A percentile compares a stretch with the other conserved stretches of the same genome.
Conservation (phyloP, 2,888 invertebrate genomes). For the Anodontia alba region DNA sequence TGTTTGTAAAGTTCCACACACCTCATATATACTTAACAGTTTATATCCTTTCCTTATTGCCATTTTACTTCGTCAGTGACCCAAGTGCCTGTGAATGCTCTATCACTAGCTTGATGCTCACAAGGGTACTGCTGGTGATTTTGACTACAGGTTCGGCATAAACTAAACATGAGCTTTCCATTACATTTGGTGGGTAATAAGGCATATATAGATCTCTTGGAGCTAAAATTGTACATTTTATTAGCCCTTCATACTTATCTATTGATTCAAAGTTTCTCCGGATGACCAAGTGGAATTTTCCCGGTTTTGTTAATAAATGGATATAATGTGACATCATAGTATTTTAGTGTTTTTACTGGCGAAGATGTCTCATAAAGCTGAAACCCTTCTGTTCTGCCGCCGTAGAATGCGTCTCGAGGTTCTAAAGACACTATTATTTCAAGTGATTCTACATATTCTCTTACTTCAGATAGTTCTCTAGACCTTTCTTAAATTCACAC, state of each 20-base stretch:
- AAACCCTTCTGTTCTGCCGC: conserved; percentile 69
- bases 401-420: conserved; percentile 71
- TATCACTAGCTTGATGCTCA: no score
- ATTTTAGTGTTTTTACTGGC: conserved; percentile 58
- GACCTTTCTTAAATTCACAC: neutral
- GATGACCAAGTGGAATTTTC: conserved; percentile 67
- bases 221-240: conserved; percentile 48
- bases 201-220: conserved; percentile 73
- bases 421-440: conserved; percentile 48
- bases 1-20: no score
- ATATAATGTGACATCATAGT: conserved; percentile 63
- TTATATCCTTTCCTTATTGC: no score
- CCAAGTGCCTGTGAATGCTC: no score
- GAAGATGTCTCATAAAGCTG: conserved; percentile 55
- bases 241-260: conserved; percentile 37
- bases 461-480: no score
- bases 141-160: conserved; percentile 67
- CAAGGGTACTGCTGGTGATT: no score
- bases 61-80: no score
- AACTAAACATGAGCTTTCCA: conserved; percentile 78
- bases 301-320: conserved; percentile 68
- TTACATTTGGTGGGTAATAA: conserved; percentile 69
- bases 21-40: no score
- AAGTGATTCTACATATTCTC: no score
- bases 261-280: conserved; percentile 24